Percentiles rank a stretch among this genome's conserved stretches.
Conservation (phyloP, 2,113 vertebrate species). For the Calonectris borealis region DNA sequence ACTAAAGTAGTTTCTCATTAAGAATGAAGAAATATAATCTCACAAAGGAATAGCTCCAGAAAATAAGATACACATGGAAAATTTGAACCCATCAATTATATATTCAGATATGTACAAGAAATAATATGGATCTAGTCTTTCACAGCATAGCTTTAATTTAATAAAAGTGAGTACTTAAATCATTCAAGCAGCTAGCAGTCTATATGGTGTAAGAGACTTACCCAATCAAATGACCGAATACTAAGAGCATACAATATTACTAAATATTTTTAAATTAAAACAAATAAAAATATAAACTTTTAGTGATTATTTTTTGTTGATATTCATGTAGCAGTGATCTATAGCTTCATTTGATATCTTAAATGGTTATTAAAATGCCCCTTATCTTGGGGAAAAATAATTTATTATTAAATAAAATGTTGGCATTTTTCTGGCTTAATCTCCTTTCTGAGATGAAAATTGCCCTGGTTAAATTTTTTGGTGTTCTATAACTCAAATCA, state of each 20-base stretch:
- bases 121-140: neutral
- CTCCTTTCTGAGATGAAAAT: neutral
- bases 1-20: neutral
- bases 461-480: neutral
- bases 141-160: neutral
- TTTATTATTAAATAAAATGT: neutral
- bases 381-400: neutral
- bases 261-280: neutral
- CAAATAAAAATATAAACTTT: neutral
- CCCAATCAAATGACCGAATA: accelerated
- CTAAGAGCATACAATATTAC: neutral
- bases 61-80: neutral
- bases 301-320: neutral
- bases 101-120: neutral
- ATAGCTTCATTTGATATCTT: neutral
- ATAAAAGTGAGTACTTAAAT: neutral
- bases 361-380: neutral
- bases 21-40: neutral
- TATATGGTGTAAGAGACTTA: neutral
- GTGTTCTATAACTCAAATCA: neutral
- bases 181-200: neutral
- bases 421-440: neutral
- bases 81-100: neutral
- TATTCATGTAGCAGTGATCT: neutral
- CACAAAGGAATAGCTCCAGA: neutral